Evolutionary conservation across 2,797 vertebrate species (phyloP), one percentile per base, ranked within the genome.

Genomic region (Pipistrellus kuhlii): DNA sequence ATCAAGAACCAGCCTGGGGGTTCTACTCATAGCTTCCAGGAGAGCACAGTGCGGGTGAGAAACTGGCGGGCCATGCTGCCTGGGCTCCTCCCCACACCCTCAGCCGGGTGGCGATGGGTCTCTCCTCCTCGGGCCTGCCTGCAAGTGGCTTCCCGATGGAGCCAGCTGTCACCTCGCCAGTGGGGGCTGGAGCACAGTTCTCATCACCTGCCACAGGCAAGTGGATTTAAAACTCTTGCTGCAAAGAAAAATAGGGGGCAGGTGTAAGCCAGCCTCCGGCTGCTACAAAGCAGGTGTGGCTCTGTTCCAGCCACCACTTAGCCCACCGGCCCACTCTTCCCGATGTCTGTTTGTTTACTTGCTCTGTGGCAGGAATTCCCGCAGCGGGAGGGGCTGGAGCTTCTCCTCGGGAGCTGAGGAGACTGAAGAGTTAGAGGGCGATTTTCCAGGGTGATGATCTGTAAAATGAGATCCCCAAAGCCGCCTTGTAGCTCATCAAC

Each of bases 151-250:
- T 73, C 80, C 55, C 68, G 20, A 13, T 25, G 41, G 71, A 91
- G 44, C n/a, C 13, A 18, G 1, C 9, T 85, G 59, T 85, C 77
- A 46, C 69, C 83, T 64, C 86, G 80, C 51, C 57, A 32, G 27
- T 71, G 69, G 73, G 59, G 23, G 59, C 76, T 38, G 2, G 62
- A 81, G 25, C 69, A 64, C 8, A 14, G 55, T 68, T 72, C 85
- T 86, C 68, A 21, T 71, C 96, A 85, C 91, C 93, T 91, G 90
- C 38, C 78, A 41, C 57, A 55, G 73, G 41, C 35, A 75, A 80
- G 77, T 57, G 69, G 72, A 73, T 87, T 77, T 91, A 59, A 85
- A 96, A 89, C 81, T 89, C 57, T 66, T 84, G 86, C 35, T 82
- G 71, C 91, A 95, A 94, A 77, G 90, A 88, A 44, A 92, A 88